Conservation (phyloP, 2,113 vertebrate species). For the Anhinga anhinga region DNA sequence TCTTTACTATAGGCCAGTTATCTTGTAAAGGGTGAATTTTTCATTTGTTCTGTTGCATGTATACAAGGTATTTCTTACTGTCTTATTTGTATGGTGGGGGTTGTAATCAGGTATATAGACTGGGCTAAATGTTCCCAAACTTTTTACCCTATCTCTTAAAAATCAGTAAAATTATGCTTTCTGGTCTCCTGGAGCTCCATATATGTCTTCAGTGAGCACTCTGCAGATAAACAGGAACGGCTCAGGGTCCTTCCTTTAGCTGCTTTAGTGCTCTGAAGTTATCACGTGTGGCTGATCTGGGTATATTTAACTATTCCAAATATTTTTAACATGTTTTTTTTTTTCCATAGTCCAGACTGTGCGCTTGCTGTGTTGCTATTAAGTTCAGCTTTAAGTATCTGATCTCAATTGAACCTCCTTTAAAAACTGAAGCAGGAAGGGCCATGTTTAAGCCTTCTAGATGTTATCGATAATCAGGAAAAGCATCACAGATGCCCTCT, state of each 20-base stretch:
- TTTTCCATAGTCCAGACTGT: background rate
- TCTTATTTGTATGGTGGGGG: background rate
- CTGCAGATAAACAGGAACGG: background rate
- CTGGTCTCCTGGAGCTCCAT: background rate
- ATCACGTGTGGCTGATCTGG: background rate
- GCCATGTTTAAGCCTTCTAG: slow-evolving; percentile 42
- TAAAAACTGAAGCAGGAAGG: slow-evolving; percentile 42
- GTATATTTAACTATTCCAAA: slow-evolving; percentile 6
- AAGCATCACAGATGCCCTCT: slow-evolving; percentile 65
- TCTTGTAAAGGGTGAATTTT: background rate
- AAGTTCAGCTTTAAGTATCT: slow-evolving; percentile 39
- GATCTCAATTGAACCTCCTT: slow-evolving; percentile 54
- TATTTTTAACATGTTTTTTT: background rate
- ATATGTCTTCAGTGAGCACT: background rate
- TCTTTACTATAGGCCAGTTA: background rate
- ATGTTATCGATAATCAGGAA: slow-evolving; percentile 64
- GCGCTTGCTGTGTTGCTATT: background rate
- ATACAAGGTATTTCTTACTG: background rate
- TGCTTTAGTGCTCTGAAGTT: background rate
- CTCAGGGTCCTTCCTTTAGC: background rate
- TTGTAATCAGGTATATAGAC: background rate
- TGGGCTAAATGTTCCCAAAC: background rate
- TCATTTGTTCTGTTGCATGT: background rate
- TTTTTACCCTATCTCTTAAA: background rate
- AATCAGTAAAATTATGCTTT: background rate